Evolutionary conservation across 2,113 vertebrate genomes (phyloP), one percentile per base, ranked within the genome.

Genomic region (Eubucco bourcierii): DNA sequence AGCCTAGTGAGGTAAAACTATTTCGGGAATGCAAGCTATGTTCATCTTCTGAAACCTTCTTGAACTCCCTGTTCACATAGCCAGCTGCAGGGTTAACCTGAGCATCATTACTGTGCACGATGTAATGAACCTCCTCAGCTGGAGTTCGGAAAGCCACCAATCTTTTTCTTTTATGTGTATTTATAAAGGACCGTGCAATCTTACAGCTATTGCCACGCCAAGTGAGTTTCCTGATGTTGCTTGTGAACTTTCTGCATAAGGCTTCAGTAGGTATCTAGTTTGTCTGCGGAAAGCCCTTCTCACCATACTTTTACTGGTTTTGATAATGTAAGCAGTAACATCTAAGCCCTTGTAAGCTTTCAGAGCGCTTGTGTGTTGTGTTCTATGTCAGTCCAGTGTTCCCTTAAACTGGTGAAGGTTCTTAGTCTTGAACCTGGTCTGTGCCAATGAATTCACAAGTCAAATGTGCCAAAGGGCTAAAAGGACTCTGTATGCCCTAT

Each of bases 21-120:
- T 94, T 59, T 80, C 3, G n/a, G 29, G 87, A 94, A 91, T 94
- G 84, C 9, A 31, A 85, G 46, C 78, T 88, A 81, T 80, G 84
- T 11, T 79, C 46, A 9, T 70, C 50, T 58, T 90, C 53, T 84
- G 75, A 67, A 92, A 84, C 50, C 14, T 81, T 10, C 71, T 78
- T 65, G 66, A 93, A 34, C 44, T 93, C 29, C 7, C 52, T 1
- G 3, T 31, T 78, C 15, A 2, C 18, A 3, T 3, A n/a, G 58
- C 46, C 47, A 56, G 52, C 55, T 44, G 15, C 50, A 10, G 12
- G 2, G 31, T 63, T 59, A 77, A 28, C 28, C 0, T 0, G 6
- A 86, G 17, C 0, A 0, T 70, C 34, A 27, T 9, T 61, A 37
- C 50, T 73, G 41, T 25, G 24, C 16, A 2, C 1, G 31, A 29